Conservation (phyloP, 2,113 vertebrate species). For the Colius striatus region DNA sequence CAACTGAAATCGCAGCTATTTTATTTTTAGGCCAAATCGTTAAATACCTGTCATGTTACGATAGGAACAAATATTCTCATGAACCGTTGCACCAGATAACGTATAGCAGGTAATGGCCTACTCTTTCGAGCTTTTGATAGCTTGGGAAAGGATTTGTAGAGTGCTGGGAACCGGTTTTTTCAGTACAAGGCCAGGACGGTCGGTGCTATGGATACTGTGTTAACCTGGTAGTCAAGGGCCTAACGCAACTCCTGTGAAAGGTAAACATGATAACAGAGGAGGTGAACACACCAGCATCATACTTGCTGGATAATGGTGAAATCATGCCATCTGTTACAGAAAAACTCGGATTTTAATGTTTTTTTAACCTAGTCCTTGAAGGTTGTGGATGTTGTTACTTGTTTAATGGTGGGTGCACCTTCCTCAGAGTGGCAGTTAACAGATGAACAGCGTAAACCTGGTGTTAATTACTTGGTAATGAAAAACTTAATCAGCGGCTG, state of each 20-base stretch:
- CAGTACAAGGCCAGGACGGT: background rate
- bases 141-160: background rate
- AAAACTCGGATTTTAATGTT: background rate
- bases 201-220: background rate
- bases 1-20: background rate
- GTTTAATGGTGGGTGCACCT: background rate
- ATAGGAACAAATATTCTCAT: background rate
- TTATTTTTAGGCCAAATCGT: background rate
- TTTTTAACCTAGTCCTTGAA: background rate
- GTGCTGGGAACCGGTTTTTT: background rate
- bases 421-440: background rate
- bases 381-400: background rate
- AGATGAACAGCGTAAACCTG: background rate
- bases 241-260: background rate
- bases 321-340: background rate
- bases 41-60: background rate
- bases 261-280: background rate
- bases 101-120: background rate
- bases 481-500: background rate
- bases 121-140: background rate
- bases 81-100: background rate
- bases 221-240: background rate
- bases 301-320: background rate
- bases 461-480: conserved; percentile 14
- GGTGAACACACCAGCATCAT: background rate